Evolutionary conservation across 2,888 invertebrate genomes (phyloP).

Genomic region (Labia minor): DNA sequence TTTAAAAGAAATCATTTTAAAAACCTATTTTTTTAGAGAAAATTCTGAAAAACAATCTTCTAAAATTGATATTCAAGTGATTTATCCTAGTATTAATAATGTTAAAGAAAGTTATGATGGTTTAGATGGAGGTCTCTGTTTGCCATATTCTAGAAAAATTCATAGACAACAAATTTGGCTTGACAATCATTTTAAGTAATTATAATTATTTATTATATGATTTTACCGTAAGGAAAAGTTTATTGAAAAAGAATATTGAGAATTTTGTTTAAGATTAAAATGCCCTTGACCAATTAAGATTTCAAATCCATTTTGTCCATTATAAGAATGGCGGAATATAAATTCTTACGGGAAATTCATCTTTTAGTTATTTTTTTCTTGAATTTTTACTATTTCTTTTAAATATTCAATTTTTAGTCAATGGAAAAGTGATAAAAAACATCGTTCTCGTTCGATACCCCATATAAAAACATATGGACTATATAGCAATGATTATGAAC

Average conservation of each 20-base stretch:
- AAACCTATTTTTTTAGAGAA: constrained; percentile 31
- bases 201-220: constrained; percentile 21
- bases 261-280: no score
- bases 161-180: constrained; percentile 82
- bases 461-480: constrained; percentile 89
- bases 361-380: background rate
- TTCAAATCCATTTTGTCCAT: no score
- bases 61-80: constrained; percentile 27
- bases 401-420: constrained; percentile 45
- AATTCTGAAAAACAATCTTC: constrained; percentile 19
- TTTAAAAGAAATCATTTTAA: background rate
- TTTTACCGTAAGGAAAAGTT: no score
- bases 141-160: constrained; percentile 69
- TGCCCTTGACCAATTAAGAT: no score
- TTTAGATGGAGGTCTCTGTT: constrained; percentile 70
- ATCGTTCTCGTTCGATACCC: constrained; percentile 78
- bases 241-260: no score
- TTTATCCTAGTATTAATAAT: constrained; percentile 74
- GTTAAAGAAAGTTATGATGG: constrained; percentile 77
- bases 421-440: constrained; percentile 64
- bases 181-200: constrained; percentile 62
- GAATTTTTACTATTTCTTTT: background rate
- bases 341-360: no score
- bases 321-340: no score
- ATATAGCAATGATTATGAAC: constrained; percentile 52